These are phyloP conservation scores for Synodontis membranacea DNA, from an alignment of 2,113 vertebrate genomes.

Conservation along the genomic window DNA sequence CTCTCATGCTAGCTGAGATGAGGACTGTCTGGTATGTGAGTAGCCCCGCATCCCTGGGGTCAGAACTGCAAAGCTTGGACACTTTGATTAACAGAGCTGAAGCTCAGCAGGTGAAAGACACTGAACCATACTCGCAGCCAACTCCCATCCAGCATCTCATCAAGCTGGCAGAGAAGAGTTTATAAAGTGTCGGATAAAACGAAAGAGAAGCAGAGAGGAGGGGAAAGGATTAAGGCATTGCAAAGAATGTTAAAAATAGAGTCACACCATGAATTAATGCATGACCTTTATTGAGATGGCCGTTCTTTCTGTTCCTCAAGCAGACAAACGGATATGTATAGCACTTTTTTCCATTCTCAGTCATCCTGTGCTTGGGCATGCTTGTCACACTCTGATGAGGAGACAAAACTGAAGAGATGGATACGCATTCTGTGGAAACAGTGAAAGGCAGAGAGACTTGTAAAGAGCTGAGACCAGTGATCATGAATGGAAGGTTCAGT, in stretches of 20 bases:
- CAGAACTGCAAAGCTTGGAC: constrained; percentile 26
- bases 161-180: constrained; percentile 21
- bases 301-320: not conserved
- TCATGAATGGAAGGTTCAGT: not conserved
- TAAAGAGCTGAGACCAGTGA: not conserved
- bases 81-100: constrained; percentile 35
- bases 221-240: not conserved
- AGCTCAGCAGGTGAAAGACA: constrained; percentile 32
- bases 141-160: constrained; percentile 3
- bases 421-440: not conserved
- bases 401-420: constrained; percentile 4
- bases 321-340: constrained; percentile 8
- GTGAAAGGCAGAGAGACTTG: constrained; percentile 25
- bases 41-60: constrained; percentile 26
- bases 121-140: constrained; percentile 2
- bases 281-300: not conserved
- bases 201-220: not conserved
- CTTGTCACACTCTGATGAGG: constrained; percentile 22
- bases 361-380: not conserved
- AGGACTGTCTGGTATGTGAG: constrained; percentile 31
- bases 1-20: constrained; percentile 11
- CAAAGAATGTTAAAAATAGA: not conserved
- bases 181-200: constrained; percentile 11
- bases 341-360: not conserved
- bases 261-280: not conserved